A percentile compares a stretch with the other conserved stretches of the same genome.
These are phyloP conservation scores for Hipposideros armiger DNA, from an alignment of 2,113 vertebrate species.

Conservation along the genomic window DNA sequence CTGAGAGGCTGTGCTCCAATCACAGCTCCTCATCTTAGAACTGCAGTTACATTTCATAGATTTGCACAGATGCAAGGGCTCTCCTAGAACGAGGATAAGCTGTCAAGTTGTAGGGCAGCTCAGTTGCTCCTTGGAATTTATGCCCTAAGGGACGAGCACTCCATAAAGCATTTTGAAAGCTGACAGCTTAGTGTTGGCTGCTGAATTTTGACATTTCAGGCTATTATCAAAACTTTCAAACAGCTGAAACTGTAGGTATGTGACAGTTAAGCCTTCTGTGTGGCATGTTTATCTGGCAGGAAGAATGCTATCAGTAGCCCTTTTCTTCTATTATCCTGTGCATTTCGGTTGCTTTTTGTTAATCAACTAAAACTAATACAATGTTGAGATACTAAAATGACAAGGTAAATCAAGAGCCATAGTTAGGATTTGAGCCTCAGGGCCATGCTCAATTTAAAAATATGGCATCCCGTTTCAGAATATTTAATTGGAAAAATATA, in stretches of 20 bases:
- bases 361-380: slow-evolving; percentile 39
- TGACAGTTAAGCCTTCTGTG: slow-evolving; percentile 67
- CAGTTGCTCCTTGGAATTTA: slow-evolving; percentile 65
- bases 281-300: slow-evolving; percentile 55
- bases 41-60: slow-evolving; percentile 16
- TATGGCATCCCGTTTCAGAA: neutral
- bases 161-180: slow-evolving; percentile 58
- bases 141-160: neutral
- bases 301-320: neutral
- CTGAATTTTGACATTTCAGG: slow-evolving; percentile 69
- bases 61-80: slow-evolving; percentile 48
- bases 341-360: slow-evolving; percentile 58
- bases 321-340: slow-evolving; percentile 39
- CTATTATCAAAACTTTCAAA: slow-evolving; percentile 70
- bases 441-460: neutral
- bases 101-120: slow-evolving; percentile 62
- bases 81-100: slow-evolving; percentile 41
- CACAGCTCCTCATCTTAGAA: neutral
- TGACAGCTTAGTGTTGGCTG: slow-evolving; percentile 57
- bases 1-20: neutral
- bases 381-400: slow-evolving; percentile 53
- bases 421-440: neutral
- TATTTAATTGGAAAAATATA: slow-evolving; percentile 38
- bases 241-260: slow-evolving; percentile 65
- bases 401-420: neutral